Conservation (phyloP, 2,113 vertebrate species). For the Spea multiplicata region DNA sequence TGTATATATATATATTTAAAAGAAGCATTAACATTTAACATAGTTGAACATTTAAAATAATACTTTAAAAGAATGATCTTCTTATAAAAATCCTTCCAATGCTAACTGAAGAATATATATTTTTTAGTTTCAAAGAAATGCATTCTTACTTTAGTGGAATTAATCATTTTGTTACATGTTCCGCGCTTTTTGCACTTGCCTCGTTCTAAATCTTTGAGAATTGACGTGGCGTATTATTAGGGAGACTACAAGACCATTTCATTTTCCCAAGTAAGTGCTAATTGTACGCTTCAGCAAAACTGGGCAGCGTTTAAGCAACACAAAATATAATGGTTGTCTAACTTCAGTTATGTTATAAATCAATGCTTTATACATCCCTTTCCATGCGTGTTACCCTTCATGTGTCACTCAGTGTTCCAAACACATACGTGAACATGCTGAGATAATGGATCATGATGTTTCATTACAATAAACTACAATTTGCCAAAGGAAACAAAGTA, state of each 20-base stretch:
- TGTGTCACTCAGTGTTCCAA: background rate
- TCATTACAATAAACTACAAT: background rate
- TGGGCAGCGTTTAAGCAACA: background rate
- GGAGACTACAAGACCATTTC: background rate
- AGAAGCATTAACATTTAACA: no score
- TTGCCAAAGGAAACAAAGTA: background rate
- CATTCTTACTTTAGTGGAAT: no score
- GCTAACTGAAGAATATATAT: no score
- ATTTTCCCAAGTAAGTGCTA: slow-evolving; percentile 1
- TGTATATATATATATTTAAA: no score
- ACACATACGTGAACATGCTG: background rate
- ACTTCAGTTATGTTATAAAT: slow-evolving; percentile 3
- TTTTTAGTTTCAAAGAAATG: no score
- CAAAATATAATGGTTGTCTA: slow-evolving; percentile 8
- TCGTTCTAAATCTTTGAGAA: background rate
- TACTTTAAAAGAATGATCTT: no score
- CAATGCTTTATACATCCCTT: background rate
- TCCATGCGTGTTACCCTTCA: background rate
- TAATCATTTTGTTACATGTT: no score
- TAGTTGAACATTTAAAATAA: no score
- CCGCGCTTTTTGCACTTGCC: background rate
- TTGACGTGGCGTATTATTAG: slow-evolving; percentile 25
- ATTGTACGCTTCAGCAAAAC: slow-evolving; percentile 7
- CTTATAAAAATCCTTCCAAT: no score
- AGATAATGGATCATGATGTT: background rate